Evolutionary conservation across 2,797 vertebrate species (phyloP).

Genomic region (Avahi laniger): DNA sequence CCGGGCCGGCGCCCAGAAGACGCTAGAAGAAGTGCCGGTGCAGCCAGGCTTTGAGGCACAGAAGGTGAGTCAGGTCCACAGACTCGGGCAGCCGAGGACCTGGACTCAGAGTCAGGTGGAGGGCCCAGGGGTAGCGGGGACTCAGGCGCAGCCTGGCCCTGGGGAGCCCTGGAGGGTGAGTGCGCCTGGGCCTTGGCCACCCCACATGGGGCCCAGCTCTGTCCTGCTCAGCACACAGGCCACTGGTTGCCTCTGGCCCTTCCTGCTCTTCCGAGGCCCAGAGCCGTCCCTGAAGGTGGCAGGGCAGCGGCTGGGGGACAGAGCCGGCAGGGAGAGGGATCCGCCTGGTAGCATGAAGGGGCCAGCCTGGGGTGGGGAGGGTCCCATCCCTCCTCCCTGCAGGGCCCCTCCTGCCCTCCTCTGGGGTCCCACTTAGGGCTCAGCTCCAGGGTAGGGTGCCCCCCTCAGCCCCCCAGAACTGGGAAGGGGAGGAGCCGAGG

Average conservation of each 20-base stretch:
- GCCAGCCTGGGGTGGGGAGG: accelerated
- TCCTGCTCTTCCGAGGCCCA: background rate
- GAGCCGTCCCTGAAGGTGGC: background rate
- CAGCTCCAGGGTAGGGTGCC: background rate
- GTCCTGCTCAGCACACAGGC: background rate
- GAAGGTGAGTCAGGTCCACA: background rate
- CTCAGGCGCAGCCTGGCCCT: background rate
- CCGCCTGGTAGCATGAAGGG: background rate
- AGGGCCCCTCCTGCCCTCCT: background rate
- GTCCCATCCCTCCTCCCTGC: background rate
- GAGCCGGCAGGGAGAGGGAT: background rate
- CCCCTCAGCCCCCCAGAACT: background rate
- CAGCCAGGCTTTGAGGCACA: background rate
- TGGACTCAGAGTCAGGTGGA: accelerated
- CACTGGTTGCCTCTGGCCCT: background rate
- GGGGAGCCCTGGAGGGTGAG: background rate
- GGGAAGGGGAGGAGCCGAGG: background rate
- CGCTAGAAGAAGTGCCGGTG: background rate
- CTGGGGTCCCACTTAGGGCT: background rate
- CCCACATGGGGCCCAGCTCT: accelerated
- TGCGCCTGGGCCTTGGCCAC: background rate
- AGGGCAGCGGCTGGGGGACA: no score
- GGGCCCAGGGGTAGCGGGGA: accelerated
- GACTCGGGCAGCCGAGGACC: no score
- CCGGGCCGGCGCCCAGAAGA: background rate